Percentiles rank a stretch among this genome's conserved stretches.
Evolutionary conservation across 2,797 vertebrate species (phyloP).

Genomic region (Epinephelus malabaricus): DNA sequence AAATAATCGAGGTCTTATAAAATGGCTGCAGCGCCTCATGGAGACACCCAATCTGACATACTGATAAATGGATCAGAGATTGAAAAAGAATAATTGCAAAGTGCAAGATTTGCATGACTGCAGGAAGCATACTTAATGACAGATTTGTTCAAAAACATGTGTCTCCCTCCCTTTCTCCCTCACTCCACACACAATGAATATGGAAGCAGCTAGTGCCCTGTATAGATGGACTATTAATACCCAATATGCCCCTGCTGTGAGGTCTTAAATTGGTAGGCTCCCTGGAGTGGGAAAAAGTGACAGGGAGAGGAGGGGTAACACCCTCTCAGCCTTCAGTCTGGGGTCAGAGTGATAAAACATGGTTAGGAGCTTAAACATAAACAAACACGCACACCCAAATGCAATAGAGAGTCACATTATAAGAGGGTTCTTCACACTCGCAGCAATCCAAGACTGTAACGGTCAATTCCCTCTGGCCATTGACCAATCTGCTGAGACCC

Average conservation of each 20-base stretch:
- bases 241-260: constrained; percentile 65
- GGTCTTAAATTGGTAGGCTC: constrained; percentile 54
- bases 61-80: constrained; percentile 52
- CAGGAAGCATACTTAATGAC: constrained; percentile 43
- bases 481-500: constrained; percentile 61
- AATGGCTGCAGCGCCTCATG: constrained; percentile 51
- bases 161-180: not conserved
- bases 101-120: constrained; percentile 39
- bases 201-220: constrained; percentile 50
- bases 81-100: constrained; percentile 46
- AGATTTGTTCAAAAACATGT: constrained; percentile 37
- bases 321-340: constrained; percentile 46
- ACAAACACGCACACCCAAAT: constrained; percentile 26
- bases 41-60: constrained; percentile 31
- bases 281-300: constrained; percentile 60
- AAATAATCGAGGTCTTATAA: constrained; percentile 53
- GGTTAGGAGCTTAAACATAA: constrained; percentile 53
- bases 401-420: constrained; percentile 14
- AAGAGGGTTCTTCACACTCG: constrained; percentile 29
- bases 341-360: constrained; percentile 49
- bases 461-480: constrained; percentile 61
- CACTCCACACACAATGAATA: constrained; percentile 50
- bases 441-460: constrained; percentile 34
- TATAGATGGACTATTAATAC: constrained; percentile 74
- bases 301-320: constrained; percentile 38